Evolutionary conservation across 2,797 vertebrate species (phyloP).

Genomic region (Cuculus canorus): DNA sequence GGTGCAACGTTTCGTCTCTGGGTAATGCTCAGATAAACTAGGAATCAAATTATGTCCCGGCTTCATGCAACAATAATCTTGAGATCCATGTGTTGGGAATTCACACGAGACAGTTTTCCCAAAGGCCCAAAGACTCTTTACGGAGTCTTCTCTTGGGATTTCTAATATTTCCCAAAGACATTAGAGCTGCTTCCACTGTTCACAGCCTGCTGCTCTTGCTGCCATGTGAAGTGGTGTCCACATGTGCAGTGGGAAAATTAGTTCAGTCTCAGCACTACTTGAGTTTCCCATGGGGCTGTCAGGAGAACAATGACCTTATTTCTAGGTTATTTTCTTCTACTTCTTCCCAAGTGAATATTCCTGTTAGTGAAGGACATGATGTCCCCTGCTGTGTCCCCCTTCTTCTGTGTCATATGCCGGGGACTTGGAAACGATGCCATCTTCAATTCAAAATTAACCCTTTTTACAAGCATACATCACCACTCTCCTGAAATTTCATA

Average conservation of each 20-base stretch:
- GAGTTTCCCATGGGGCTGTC: background rate
- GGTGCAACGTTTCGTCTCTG: background rate
- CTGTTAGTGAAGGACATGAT: background rate
- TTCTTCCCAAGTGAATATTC: constrained; percentile 24
- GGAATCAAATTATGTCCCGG: background rate
- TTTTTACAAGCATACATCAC: background rate
- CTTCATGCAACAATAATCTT: background rate
- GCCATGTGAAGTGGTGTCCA: background rate
- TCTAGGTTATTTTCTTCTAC: constrained; percentile 43
- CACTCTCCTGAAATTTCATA: background rate
- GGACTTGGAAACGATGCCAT: background rate
- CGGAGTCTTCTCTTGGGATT: background rate
- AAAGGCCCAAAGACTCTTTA: background rate
- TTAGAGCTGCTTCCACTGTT: background rate
- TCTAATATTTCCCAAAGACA: background rate
- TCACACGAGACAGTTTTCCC: background rate
- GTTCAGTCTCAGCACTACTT: background rate
- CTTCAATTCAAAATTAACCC: background rate
- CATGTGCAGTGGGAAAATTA: background rate
- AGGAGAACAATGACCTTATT: constrained; percentile 1
- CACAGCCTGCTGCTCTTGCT: background rate
- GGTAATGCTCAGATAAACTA: accelerated
- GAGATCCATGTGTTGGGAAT: background rate
- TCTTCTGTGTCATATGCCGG: background rate
- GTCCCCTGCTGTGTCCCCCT: background rate